Conservation (phyloP, 1,140 invertebrate genomes). For the Vanessa atalanta region DNA sequence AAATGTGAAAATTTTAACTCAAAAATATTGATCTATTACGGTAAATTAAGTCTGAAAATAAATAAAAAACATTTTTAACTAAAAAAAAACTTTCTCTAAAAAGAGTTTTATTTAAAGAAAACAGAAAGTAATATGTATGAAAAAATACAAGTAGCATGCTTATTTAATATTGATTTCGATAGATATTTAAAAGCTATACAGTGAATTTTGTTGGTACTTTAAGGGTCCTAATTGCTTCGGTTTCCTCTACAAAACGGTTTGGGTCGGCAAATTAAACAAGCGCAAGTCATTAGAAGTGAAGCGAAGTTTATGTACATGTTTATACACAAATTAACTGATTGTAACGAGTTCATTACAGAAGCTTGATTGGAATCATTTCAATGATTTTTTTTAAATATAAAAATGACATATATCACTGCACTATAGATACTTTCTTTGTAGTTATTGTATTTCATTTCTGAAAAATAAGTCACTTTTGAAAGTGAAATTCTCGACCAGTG, state of each 20-base stretch:
- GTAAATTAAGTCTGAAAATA: too few species aligned
- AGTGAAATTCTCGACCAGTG: too few species aligned
- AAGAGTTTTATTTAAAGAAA: neutral
- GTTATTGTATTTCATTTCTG: too few species aligned
- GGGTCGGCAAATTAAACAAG: constrained; percentile 17
- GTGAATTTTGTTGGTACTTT: constrained; percentile 23
- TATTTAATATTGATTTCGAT: constrained; percentile 5
- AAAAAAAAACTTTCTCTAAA: too few species aligned
- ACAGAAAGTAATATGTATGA: neutral
- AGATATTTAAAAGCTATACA: constrained; percentile 37
- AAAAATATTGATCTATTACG: too few species aligned
- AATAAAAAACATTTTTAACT: too few species aligned
- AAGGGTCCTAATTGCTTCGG: constrained; percentile 23
- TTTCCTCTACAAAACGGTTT: constrained; percentile 35
- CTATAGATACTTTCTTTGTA: neutral
- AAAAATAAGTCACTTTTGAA: too few species aligned
- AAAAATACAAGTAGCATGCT: neutral
- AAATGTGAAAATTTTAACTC: too few species aligned
- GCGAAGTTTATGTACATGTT: neutral
- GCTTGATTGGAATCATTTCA: too few species aligned
- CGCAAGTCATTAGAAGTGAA: constrained; percentile 31
- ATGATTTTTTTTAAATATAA: too few species aligned
- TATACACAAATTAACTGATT: constrained; percentile 16
- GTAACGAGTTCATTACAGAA: neutral
- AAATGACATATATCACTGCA: neutral